Evolutionary conservation across 1,140 invertebrate species (phyloP).

Genomic region (Rhagoletis pomonella): DNA sequence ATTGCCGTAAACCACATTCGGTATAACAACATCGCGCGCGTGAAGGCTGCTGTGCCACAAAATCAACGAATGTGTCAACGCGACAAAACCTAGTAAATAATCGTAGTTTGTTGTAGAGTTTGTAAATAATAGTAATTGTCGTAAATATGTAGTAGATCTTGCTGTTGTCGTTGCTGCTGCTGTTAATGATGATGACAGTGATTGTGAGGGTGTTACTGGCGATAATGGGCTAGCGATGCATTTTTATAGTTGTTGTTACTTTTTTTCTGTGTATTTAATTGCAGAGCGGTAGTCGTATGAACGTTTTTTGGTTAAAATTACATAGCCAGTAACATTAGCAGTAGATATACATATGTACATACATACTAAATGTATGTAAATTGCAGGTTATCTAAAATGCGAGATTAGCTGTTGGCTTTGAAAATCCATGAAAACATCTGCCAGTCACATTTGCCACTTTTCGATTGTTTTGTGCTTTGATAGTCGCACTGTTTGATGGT

Average conservation of each 20-base stretch:
- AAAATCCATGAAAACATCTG: no score
- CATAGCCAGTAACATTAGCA: neutral
- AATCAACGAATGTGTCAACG: neutral
- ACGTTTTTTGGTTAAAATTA: neutral
- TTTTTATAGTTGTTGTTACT: neutral
- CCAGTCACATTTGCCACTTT: no score
- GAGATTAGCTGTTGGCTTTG: no score
- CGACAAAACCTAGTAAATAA: constrained; percentile 42
- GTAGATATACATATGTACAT: no score
- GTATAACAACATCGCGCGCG: constrained; percentile 5
- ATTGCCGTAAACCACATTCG: constrained; percentile 6
- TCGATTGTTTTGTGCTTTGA: no score
- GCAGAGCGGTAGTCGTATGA: no score
- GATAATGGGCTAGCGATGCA: neutral
- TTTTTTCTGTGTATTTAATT: no score
- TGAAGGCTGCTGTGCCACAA: constrained; percentile 45
- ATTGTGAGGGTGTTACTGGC: neutral
- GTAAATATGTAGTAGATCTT: neutral
- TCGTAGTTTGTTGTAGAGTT: neutral
- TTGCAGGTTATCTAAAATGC: no score
- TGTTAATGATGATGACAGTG: neutral
- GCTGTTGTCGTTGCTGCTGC: neutral
- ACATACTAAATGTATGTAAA: no score
- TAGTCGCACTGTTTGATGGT: no score
- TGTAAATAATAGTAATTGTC: constrained; percentile 29